Percentiles rank a stretch among this genome's conserved stretches.
phyloP scores from a whole-genome alignment of 2,888 invertebrate genomes.

The Halictus quadricinctus region DNA sequence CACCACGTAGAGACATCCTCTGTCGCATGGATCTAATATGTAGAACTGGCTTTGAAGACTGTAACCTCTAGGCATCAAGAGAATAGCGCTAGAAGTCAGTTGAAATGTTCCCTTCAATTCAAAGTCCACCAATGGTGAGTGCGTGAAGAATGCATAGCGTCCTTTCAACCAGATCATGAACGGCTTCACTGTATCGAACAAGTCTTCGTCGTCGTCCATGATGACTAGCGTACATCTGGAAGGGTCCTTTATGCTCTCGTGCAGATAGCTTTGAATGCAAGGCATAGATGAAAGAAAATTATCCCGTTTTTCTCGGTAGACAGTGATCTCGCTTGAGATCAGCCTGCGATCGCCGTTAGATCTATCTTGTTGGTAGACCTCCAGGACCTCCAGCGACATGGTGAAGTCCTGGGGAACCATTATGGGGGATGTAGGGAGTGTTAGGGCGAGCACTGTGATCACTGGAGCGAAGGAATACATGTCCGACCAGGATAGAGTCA shows the following conservation, averaged over 20 bases:
- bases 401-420: conserved; percentile 5
- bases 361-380: neutral
- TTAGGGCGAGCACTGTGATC: neutral
- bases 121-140: neutral
- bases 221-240: conserved; percentile 50
- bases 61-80: conserved; percentile 60
- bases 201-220: conserved; percentile 22
- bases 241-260: conserved; percentile 31
- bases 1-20: conserved; percentile 64
- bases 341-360: conserved; percentile 12
- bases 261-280: conserved; percentile 63
- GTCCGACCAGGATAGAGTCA: neutral
- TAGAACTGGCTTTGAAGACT: conserved; percentile 42
- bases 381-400: conserved; percentile 6
- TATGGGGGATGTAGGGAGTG: neutral
- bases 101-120: neutral
- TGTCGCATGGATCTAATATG: conserved; percentile 61
- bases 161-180: conserved; percentile 32
- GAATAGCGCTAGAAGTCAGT: conserved; percentile 41
- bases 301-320: neutral
- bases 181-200: conserved; percentile 12
- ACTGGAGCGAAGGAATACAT: neutral
- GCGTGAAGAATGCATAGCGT: conserved; percentile 12
- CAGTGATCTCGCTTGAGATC: conserved; percentile 8
- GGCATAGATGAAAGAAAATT: conserved; percentile 35